phyloP scores from a whole-genome alignment of 2,888 invertebrate genomes.

The Andricus curvator region DNA sequence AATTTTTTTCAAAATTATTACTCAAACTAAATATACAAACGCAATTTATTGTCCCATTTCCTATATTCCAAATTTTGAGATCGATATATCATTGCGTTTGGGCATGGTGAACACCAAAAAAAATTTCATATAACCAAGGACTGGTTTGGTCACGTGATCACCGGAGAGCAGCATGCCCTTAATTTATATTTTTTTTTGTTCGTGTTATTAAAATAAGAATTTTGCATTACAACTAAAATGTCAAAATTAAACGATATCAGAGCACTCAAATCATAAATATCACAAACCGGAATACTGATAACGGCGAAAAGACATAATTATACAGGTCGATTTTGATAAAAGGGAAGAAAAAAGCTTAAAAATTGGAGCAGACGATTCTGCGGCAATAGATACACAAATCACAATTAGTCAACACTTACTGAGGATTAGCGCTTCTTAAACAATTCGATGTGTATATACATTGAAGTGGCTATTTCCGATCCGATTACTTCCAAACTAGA shows the following conservation, averaged over 20 bases:
- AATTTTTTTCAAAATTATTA: too few relatives aligned
- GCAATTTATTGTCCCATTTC: too few relatives aligned
- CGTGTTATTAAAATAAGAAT: background rate
- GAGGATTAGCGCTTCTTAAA: background rate
- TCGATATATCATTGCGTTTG: too few relatives aligned
- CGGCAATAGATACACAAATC: background rate
- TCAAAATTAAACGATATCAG: background rate
- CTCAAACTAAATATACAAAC: too few relatives aligned
- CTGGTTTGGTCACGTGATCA: too few relatives aligned
- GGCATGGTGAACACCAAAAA: too few relatives aligned
- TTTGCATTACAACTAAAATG: background rate
- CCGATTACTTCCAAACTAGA: background rate
- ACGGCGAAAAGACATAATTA: background rate
- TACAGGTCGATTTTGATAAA: background rate
- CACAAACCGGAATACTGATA: slow-evolving; percentile 12
- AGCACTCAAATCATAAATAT: background rate
- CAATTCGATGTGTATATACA: background rate
- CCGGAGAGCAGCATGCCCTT: too few relatives aligned
- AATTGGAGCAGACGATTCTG: background rate
- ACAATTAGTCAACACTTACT: slow-evolving; percentile 22
- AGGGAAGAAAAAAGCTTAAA: background rate
- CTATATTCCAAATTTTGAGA: too few relatives aligned
- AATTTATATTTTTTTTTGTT: too few relatives aligned
- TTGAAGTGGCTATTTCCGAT: background rate
- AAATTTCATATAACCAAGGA: too few relatives aligned